phyloP scores from a whole-genome alignment of 2,888 invertebrate genomes.

The Isoperla grammatica region DNA sequence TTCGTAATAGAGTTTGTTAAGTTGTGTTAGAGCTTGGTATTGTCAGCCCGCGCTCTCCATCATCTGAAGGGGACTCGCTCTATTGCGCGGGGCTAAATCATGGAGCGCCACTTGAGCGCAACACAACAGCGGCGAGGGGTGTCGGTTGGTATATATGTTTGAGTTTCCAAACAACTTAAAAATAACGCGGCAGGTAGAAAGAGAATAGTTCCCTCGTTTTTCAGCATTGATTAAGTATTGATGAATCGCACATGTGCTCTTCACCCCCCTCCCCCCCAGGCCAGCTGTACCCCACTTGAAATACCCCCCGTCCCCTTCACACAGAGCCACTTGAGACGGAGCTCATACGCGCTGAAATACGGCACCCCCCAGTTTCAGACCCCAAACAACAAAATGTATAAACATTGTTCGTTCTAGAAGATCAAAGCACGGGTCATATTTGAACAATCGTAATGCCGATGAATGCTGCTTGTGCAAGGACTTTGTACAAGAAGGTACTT shows the following conservation, averaged over 20 bases:
- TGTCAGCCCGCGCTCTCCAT: slow-evolving; percentile 5
- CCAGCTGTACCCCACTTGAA: slow-evolving; percentile 14
- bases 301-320: background rate
- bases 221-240: slow-evolving; percentile 15
- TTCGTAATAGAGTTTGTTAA: slow-evolving; percentile 8
- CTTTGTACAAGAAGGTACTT: slow-evolving; percentile 3
- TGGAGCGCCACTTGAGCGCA: background rate
- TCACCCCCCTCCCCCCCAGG: slow-evolving; percentile 1
- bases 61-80: slow-evolving; percentile 4
- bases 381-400: slow-evolving; percentile 7
- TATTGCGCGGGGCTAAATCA: slow-evolving; percentile 10
- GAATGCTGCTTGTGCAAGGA: background rate
- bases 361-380: background rate
- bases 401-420: slow-evolving; percentile 10
- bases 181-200: slow-evolving; percentile 13
- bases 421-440: slow-evolving; percentile 15
- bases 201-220: slow-evolving; percentile 9
- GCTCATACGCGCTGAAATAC: slow-evolving; percentile 9
- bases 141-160: slow-evolving; percentile 10
- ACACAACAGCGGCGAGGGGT: slow-evolving; percentile 1
- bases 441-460: slow-evolving; percentile 1
- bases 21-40: slow-evolving; percentile 13
- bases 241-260: slow-evolving; percentile 10
- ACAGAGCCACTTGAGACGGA: slow-evolving; percentile 1
- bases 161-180: slow-evolving; percentile 14